phyloP scores from a whole-genome alignment of 2,797 vertebrate species.

The Chrosomus eos region DNA sequence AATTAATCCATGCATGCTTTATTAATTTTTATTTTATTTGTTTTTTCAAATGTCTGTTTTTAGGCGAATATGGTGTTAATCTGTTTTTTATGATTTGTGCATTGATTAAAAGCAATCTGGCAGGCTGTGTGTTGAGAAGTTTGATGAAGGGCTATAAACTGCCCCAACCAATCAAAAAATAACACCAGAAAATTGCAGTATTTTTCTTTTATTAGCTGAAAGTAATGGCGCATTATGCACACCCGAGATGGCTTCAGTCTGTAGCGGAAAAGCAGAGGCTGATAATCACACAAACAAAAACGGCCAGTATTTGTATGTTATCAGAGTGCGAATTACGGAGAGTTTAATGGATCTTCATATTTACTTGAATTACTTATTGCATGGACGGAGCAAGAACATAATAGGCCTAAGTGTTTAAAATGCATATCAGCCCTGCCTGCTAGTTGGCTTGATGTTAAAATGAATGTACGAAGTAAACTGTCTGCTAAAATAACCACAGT shows the following conservation, averaged over 20 bases:
- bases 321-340: background rate
- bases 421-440: no score
- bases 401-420: background rate
- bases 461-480: background rate
- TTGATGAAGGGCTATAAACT: background rate
- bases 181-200: background rate
- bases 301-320: background rate
- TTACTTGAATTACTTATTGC: background rate
- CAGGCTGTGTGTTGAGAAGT: background rate
- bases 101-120: background rate
- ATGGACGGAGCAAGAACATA: background rate
- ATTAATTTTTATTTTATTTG: background rate
- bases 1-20: background rate
- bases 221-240: background rate
- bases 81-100: background rate
- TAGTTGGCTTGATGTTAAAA: background rate
- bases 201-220: background rate
- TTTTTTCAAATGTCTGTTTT: background rate
- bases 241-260: background rate
- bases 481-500: background rate
- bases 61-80: background rate
- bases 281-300: background rate
- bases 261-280: background rate
- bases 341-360: background rate
- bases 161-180: background rate